Evolutionary conservation across 2,888 invertebrate species (phyloP).

Genomic region (Meliscaeva auricollis): DNA sequence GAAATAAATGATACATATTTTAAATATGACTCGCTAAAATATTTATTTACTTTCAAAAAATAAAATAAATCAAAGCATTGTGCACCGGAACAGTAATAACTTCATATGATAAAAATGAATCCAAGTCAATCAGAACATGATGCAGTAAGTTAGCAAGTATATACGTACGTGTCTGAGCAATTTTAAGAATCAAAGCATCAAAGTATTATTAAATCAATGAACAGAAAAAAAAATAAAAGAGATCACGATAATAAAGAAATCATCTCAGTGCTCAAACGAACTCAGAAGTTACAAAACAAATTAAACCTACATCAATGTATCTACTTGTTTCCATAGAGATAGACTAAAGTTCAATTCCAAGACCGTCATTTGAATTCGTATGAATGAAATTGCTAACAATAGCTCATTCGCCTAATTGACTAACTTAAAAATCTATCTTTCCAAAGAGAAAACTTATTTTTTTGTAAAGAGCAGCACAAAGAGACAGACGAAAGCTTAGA

Average conservation of each 20-base stretch:
- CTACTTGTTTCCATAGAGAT: not conserved
- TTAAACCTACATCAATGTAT: not conserved
- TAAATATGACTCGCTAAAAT: too few species aligned
- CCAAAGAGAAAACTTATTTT: not conserved
- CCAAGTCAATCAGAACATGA: too few species aligned
- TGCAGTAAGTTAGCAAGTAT: not conserved
- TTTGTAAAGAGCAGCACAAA: slow-evolving; percentile 2
- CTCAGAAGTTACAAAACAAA: not conserved
- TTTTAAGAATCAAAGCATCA: not conserved
- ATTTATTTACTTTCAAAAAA: too few species aligned
- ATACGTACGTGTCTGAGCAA: not conserved
- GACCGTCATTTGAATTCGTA: slow-evolving; percentile 21
- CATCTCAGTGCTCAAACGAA: too few species aligned
- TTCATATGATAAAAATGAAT: not conserved
- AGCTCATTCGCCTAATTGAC: not conserved
- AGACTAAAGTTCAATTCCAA: slow-evolving; percentile 23
- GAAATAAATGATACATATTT: too few species aligned
- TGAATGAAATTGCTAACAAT: slow-evolving; percentile 14
- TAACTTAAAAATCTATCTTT: not conserved
- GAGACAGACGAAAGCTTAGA: slow-evolving; percentile 14
- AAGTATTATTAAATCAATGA: not conserved
- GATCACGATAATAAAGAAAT: not conserved
- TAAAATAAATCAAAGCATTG: too few species aligned
- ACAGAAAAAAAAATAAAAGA: not conserved
- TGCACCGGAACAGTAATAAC: too few species aligned